Evolutionary conservation across 2,888 invertebrate species (phyloP).

Genomic region (Marronus borbonicus): DNA sequence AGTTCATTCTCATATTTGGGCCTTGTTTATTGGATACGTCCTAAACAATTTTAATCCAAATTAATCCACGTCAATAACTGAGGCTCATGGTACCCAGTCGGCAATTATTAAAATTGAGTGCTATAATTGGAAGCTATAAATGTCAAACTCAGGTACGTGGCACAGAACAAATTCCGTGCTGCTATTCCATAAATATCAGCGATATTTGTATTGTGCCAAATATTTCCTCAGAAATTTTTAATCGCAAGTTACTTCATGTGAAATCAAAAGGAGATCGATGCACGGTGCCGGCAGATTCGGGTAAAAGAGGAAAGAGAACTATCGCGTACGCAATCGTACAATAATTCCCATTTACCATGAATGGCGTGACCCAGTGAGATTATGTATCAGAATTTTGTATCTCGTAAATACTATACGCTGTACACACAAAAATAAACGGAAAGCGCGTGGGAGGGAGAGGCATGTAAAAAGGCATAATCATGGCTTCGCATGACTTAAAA

Average conservation of each 20-base stretch:
- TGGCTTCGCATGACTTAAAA: conserved; percentile 59
- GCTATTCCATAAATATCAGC: conserved; percentile 19
- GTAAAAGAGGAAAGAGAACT: conserved; percentile 15
- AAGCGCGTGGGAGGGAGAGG: conserved; percentile 52
- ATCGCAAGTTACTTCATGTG: conserved; percentile 27
- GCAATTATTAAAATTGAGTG: background rate
- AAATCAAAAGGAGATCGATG: conserved; percentile 28
- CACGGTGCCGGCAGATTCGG: background rate
- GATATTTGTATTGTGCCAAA: conserved; percentile 26
- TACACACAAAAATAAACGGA: conserved; percentile 41
- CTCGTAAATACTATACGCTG: conserved; percentile 34
- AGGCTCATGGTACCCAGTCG: background rate
- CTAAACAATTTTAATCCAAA: background rate
- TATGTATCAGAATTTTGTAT: conserved; percentile 43
- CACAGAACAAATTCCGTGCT: conserved; percentile 19
- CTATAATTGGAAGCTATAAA: conserved; percentile 19
- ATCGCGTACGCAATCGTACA: conserved; percentile 34
- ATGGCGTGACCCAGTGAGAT: conserved; percentile 50
- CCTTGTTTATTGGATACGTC: background rate
- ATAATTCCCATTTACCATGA: conserved; percentile 38
- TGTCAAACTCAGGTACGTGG: background rate
- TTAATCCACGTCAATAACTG: background rate
- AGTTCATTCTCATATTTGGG: too few species aligned
- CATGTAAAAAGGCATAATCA: conserved; percentile 58
- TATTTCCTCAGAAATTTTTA: conserved; percentile 37